Base-by-base conservation (phyloP, 2,113 vertebrate species). In the Phodopus roborovskii region DNA sequence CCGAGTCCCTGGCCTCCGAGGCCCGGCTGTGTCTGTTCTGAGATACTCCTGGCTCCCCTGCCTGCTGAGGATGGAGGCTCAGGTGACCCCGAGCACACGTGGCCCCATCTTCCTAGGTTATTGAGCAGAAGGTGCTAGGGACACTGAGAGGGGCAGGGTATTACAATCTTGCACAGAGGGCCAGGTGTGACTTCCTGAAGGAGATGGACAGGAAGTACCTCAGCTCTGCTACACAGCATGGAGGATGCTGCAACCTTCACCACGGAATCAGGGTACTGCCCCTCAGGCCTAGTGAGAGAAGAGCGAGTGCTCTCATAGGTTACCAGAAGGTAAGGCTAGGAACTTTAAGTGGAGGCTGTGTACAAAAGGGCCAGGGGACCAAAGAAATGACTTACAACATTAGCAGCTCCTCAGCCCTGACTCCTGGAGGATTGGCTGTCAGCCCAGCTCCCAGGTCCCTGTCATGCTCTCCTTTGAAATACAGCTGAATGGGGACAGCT, bases 391-490 rank as follows among this genome's bases (percentile, higher is more conserved):
- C n/a, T 56, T 30, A 7, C 5, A 5, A 11, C 11, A 13, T 2
- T 13, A 75, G 71, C 24, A 66, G 36, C 79, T 50, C 26, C 64
- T 78, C 12, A 56, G 88, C 53, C 13, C 2, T 6, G 42, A 36
- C 53, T 45, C 50, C 39, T 4, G 39, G 28, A 26, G n/a, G 39
- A 17, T 42, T 12, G 8, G 50, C 26, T 42, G 36, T 56, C 33
- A 9, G 45, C 19, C 71, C 10, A 11, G 53, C 1, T 13, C 42
- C 48, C 24, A 2, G 77, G 11, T 4, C 53, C 0, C 71, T 56
- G 36, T 1, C 1, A 5, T 3, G 5, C 1, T 36, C 3, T 20
- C 66, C 48, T 20, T 5, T 1, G 1, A 50, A 39, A n/a, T 17
- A 33, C 74, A 33, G 15, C 42, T 2, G 42, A 26, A 19, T 24